Evolutionary conservation across 2,797 vertebrate species (phyloP), one percentile per base, ranked within the genome.

Genomic region (Prionace glauca): DNA sequence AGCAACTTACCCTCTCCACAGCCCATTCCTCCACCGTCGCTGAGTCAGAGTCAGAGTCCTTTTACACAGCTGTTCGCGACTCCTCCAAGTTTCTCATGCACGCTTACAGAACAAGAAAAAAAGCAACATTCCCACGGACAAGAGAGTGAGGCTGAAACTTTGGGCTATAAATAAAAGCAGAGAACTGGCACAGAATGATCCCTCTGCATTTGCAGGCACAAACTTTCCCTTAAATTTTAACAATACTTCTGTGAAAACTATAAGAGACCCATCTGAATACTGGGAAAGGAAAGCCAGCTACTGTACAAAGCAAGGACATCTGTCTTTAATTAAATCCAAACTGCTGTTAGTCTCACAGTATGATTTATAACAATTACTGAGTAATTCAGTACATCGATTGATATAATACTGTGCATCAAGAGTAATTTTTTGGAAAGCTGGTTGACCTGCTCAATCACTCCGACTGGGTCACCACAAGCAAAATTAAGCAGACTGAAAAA

Each of bases 301-400:
- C 92, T 94, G 92, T 94, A 32, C 26, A 45, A 12, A 26, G 41
- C 60, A 94, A 72, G 41, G 69, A 94, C 92, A 94, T 94, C 41
- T 94, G 92, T 72, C 69, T 71, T 72, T 29, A 72, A 94, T 94
- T 26, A 72, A 50, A 11, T 10, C 24, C 45, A 26, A 94, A 29
- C 67, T 71, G 92, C 67, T 94, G 36, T 26, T 36, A 41, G 91
- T 69, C n/a, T n/a, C 32, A 41, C 0, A 69, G 91, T 67, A 94
- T 72, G 22, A 94, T 22, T 71, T 94, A 94, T 69, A 69, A 7
- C 92, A 94, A 94, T 94, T 94, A 72, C 24, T 14, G 24, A 94
- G 69, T 20, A 72, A 94, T 72, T 94, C 36, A 50, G 36, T 29
- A 45, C 20, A n/a, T 72, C 22, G 36, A 74, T 29, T 94, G 72